These are phyloP conservation scores for Noctua comes DNA, from an alignment of 2,888 invertebrate species.

Conservation along the genomic window DNA sequence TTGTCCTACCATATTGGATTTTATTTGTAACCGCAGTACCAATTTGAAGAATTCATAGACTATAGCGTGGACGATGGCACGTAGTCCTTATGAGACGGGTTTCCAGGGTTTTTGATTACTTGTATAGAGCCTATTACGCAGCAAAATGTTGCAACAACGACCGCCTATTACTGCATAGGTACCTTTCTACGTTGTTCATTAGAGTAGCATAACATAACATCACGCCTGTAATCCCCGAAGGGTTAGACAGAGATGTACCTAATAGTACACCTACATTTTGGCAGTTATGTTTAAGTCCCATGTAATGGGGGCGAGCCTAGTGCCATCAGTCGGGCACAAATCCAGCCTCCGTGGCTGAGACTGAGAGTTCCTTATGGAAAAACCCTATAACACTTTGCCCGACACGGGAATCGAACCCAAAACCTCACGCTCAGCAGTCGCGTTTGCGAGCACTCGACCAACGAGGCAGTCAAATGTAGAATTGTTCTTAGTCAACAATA, in stretches of 20 bases:
- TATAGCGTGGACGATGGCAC: neutral
- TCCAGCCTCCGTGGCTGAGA: neutral
- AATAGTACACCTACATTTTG: neutral
- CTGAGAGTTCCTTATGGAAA: neutral
- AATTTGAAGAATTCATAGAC: neutral
- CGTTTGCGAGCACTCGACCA: neutral
- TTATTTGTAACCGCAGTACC: constrained; percentile 13
- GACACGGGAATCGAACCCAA: neutral
- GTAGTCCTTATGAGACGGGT: neutral
- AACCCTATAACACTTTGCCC: neutral
- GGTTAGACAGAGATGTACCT: neutral
- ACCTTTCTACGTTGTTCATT: constrained; percentile 1
- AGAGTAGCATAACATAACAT: neutral
- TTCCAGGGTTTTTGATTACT: neutral
- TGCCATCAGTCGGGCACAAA: neutral
- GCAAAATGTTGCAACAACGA: constrained; percentile 1
- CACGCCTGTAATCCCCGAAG: neutral
- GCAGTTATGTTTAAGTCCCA: neutral
- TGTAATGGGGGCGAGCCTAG: neutral
- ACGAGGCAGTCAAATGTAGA: neutral
- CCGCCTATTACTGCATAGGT: neutral
- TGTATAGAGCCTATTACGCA: neutral
- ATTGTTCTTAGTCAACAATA: neutral
- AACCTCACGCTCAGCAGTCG: no score
- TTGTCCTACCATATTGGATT: neutral